Percentiles rank a stretch among this genome's conserved stretches.
Evolutionary conservation across 2,888 invertebrate species (phyloP).

Genomic region (Litoditis marina): DNA sequence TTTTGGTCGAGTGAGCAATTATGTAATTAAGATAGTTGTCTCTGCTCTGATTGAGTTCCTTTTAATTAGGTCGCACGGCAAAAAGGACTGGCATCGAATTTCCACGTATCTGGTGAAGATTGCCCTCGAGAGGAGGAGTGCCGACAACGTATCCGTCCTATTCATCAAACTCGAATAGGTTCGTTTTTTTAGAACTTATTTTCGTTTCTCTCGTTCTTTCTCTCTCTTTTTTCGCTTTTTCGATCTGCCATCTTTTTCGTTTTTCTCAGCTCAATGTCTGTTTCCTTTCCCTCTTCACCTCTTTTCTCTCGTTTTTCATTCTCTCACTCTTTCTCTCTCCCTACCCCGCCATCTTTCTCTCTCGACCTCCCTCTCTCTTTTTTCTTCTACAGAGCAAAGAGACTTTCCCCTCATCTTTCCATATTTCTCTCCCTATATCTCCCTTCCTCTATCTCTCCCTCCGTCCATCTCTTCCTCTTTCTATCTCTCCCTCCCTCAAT

Average conservation of each 20-base stretch:
- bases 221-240: neutral
- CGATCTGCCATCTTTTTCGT: neutral
- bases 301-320: neutral
- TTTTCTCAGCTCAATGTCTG: no score
- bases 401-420: neutral
- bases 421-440: neutral
- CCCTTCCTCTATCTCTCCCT: neutral
- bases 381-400: neutral
- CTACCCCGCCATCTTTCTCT: no score
- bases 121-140: conserved; percentile 85
- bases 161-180: conserved; percentile 73
- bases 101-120: conserved; percentile 83
- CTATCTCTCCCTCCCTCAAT: no score
- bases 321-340: neutral
- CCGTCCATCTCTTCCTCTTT: neutral
- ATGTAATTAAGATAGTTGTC: no score
- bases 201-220: neutral
- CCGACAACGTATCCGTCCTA: conserved; percentile 91
- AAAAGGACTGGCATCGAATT: conserved; percentile 19
- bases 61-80: no score
- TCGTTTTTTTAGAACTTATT: conserved; percentile 2
- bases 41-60: no score
- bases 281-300: neutral
- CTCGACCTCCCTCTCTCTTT: no score
- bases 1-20: no score